A percentile compares a stretch with the other conserved stretches of the same genome.
Conservation (phyloP, 2,888 invertebrate genomes). For the Zele albiditarsus region DNA sequence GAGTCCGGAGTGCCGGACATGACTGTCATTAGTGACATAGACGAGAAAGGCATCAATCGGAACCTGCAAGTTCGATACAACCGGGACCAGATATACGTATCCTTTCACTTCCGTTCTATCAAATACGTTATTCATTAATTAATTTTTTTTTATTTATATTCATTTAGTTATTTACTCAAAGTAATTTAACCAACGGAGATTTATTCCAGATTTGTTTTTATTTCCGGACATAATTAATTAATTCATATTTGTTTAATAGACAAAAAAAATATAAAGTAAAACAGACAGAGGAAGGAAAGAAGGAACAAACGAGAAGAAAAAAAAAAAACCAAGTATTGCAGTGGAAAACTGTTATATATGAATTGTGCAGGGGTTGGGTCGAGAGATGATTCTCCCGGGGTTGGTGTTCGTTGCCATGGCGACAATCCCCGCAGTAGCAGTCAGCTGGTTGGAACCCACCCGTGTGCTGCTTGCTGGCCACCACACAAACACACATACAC, state of each 20-base stretch:
- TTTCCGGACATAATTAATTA: no score
- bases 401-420: slow-evolving; percentile 67
- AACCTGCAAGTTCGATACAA: slow-evolving; percentile 88
- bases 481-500: slow-evolving; percentile 25
- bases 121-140: neutral
- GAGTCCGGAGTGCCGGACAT: slow-evolving; percentile 91
- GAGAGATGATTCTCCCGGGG: slow-evolving; percentile 65
- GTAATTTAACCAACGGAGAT: no score
- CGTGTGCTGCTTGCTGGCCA: slow-evolving; percentile 33
- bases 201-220: no score
- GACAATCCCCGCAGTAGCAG: slow-evolving; percentile 61
- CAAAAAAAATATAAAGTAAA: no score
- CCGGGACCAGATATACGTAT: slow-evolving; percentile 92
- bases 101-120: slow-evolving; percentile 77
- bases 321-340: slow-evolving; percentile 26
- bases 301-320: slow-evolving; percentile 24
- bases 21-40: slow-evolving; percentile 92
- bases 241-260: no score
- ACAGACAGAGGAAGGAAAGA: neutral
- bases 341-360: slow-evolving; percentile 48
- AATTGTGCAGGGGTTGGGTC: slow-evolving; percentile 63
- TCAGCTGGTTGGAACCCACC: slow-evolving; percentile 67
- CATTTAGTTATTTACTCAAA: no score
- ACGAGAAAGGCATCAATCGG: slow-evolving; percentile 90
- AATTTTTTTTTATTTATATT: neutral